Evolutionary conservation across 2,113 vertebrate genomes (phyloP), one percentile per base, ranked within the genome.

Genomic region (Crocuta crocuta): DNA sequence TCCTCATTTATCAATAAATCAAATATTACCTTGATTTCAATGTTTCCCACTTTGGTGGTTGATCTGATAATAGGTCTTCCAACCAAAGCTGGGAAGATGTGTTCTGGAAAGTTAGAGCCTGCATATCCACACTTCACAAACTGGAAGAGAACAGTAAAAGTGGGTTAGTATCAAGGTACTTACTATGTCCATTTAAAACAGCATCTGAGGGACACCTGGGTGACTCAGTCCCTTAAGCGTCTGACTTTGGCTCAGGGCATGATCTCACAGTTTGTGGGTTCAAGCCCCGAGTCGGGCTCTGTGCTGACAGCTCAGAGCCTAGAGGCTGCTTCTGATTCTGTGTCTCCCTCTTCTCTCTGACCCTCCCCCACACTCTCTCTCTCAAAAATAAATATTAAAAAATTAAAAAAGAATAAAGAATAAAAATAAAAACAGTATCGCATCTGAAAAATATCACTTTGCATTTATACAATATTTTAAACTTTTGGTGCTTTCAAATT

Each of bases 101-200:
- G 99, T 98, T 99, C 99, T 10, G 99, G 99, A 98, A 99, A 99
- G 98, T 99, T 99, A 97, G 99, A 99, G 97, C 99, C 99, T 91
- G 99, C 99, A 99, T 99, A 99, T 94, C 99, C 99, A 83, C 99
- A 99, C 98, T 99, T 99, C 98, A 99, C 99, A 99, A 99, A 99
- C 99, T 99, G 95, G 74, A 99, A 98, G 93, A 74, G 92, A 98
- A 98, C 1, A 97, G 91, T 96, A 79, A 63, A 93, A 90, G 19
- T 58, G 33, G 8, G 68, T 98, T 93, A 98, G 97, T 31, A 9
- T 73, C 63, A 85, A 43, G 15, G 43, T 66, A 97, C 97, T 98
- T 92, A 85, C 48, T 35, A 63, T 4, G 80, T 4, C 5, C 10
- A 96, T 71, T 94, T 0, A 95, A 91, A 96, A 94, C 5, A 63